These are phyloP conservation scores for Willowsia nigromaculata DNA, from an alignment of 2,888 invertebrate species.

Conservation along the genomic window DNA sequence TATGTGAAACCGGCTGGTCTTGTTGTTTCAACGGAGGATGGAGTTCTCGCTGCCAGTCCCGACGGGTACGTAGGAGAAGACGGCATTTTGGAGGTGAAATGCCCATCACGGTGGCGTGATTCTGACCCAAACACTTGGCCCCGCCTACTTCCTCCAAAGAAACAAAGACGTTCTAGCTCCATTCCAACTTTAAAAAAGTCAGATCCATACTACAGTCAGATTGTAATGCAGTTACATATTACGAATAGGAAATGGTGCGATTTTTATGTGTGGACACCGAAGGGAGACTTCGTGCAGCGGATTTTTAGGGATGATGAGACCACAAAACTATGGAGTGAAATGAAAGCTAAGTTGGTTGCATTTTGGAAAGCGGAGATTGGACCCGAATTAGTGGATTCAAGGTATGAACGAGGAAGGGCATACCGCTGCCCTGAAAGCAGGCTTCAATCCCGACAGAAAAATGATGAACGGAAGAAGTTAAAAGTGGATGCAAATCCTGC, in stretches of 20 bases:
- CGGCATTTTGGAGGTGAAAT: constrained; percentile 41
- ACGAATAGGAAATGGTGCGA: constrained; percentile 19
- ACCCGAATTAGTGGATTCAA: constrained; percentile 15
- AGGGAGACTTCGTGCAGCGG: not conserved
- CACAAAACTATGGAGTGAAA: not conserved
- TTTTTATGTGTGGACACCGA: constrained; percentile 6
- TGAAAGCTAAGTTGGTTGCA: not conserved
- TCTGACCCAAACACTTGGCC: no score
- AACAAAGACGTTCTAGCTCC: no score
- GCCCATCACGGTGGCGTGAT: no score
- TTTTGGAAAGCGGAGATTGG: not conserved
- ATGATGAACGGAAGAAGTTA: no score
- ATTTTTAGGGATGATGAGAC: not conserved
- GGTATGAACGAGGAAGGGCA: not conserved
- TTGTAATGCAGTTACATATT: constrained; percentile 34
- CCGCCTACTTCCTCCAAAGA: no score
- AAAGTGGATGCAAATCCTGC: no score
- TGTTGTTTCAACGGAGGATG: not conserved
- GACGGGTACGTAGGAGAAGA: constrained; percentile 22
- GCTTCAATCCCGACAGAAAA: no score
- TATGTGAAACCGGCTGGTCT: not conserved
- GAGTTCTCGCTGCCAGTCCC: not conserved
- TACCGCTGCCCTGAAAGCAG: no score
- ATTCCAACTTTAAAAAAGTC: no score
- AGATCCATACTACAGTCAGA: constrained; percentile 35